Conservation (phyloP, 2,888 invertebrate species). For the Cephus spinipes region DNA sequence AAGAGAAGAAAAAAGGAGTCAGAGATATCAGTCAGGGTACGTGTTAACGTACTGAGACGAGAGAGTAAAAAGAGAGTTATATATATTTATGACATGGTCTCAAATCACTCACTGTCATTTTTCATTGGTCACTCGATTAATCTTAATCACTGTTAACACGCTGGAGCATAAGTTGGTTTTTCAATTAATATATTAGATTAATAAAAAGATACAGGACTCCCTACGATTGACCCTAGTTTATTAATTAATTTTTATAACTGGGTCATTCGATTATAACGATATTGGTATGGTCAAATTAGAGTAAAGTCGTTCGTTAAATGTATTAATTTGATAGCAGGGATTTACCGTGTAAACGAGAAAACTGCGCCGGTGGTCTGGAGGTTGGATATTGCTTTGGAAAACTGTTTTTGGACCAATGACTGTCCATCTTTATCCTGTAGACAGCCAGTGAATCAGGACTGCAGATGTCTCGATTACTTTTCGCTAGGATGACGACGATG, state of each 20-base stretch:
- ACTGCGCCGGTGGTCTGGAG: slow-evolving; percentile 68
- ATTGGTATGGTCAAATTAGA: not conserved
- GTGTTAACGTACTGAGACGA: not conserved
- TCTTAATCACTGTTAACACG: not conserved
- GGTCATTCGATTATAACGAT: not conserved
- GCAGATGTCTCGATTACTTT: slow-evolving; percentile 33
- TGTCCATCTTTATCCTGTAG: slow-evolving; percentile 67
- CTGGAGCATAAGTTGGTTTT: not conserved
- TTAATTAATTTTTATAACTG: not conserved
- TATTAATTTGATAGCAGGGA: slow-evolving; percentile 14
- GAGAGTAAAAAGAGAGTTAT: not conserved
- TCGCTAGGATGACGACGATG: not conserved
- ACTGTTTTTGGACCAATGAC: slow-evolving; percentile 63
- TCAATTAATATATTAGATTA: not conserved
- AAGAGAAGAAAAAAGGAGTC: not conserved
- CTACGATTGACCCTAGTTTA: not conserved
- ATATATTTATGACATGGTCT: not conserved
- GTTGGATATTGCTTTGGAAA: slow-evolving; percentile 69
- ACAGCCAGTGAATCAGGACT: slow-evolving; percentile 59
- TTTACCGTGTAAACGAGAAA: slow-evolving; percentile 68
- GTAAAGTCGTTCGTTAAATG: not conserved
- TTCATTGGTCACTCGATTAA: not conserved
- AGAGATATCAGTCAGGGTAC: not conserved
- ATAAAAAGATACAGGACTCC: not conserved
- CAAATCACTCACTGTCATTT: not conserved